These are phyloP conservation scores for Syritta pipiens DNA, from an alignment of 2,888 invertebrate species.

Conservation along the genomic window DNA sequence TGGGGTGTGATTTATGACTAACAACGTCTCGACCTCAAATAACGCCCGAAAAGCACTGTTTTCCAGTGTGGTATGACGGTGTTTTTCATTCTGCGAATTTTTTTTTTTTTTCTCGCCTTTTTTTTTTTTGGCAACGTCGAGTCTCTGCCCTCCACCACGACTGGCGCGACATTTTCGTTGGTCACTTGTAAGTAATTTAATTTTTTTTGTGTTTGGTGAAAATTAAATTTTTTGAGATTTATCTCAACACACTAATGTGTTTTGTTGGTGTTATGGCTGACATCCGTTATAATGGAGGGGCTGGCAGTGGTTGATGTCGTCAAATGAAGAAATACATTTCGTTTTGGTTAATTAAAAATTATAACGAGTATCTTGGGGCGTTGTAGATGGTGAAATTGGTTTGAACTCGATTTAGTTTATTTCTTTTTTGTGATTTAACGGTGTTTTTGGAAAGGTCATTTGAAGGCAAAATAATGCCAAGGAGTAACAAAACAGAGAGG, in stretches of 20 bases:
- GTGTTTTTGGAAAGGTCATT: too few species aligned
- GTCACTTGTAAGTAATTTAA: conserved; percentile 36
- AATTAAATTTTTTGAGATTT: conserved; percentile 42
- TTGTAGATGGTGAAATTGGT: conserved; percentile 23
- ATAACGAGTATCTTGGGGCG: conserved; percentile 8
- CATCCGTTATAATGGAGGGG: conserved; percentile 43
- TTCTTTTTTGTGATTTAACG: too few species aligned
- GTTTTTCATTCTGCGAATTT: conserved; percentile 34
- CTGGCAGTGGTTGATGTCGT: not conserved
- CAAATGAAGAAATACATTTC: not conserved
- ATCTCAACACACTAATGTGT: conserved; percentile 12
- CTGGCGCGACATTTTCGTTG: not conserved
- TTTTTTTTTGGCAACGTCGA: not conserved
- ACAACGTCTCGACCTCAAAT: conserved; percentile 47
- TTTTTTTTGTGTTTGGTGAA: conserved; percentile 49
- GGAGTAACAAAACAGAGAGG: too few species aligned
- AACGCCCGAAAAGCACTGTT: conserved; percentile 48
- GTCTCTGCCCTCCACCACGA: not conserved
- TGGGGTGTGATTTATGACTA: conserved; percentile 38
- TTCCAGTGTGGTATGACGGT: conserved; percentile 29
- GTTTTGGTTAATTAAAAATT: conserved; percentile 31
- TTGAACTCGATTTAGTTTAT: too few species aligned
- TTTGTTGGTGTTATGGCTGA: conserved; percentile 16
- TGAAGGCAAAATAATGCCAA: too few species aligned
- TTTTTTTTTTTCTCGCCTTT: too few species aligned